Conservation (phyloP, 2,113 vertebrate genomes). For the Chaetops frenatus region DNA sequence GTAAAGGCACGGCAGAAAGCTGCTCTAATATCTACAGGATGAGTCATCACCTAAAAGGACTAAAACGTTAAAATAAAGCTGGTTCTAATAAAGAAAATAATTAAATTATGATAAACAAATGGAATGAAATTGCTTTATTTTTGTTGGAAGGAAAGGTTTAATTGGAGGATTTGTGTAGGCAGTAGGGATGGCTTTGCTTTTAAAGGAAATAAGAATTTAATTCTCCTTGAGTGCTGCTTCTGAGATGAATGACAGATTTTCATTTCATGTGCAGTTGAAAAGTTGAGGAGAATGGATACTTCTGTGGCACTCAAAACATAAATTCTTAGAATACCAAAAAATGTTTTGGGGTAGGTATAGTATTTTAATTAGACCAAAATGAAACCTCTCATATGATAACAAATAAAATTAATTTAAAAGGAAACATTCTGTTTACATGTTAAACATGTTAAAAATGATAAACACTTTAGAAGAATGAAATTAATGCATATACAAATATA, state of each 20-base stretch:
- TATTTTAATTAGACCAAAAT: not conserved
- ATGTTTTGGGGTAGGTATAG: not conserved
- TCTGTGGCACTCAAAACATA: not conserved
- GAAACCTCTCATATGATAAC: not conserved
- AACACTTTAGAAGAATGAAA: not conserved
- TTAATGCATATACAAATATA: not conserved
- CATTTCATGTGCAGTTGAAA: not conserved
- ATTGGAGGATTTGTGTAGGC: constrained; percentile 35
- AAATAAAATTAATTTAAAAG: not conserved
- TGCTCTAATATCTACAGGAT: not conserved
- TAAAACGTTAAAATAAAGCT: constrained; percentile 14
- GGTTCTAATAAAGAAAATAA: constrained; percentile 38
- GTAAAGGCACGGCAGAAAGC: not conserved
- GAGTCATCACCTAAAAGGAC: constrained; percentile 3
- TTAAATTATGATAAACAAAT: constrained; percentile 46
- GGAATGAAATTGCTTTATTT: not conserved
- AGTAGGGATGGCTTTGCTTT: constrained; percentile 6
- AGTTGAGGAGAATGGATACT: not conserved
- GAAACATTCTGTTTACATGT: not conserved
- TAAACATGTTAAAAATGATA: not conserved
- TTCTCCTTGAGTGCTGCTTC: not conserved
- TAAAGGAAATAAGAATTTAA: not conserved
- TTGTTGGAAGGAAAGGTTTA: constrained; percentile 8
- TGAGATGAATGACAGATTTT: not conserved
- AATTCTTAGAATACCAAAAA: not conserved